These are phyloP conservation scores for zebrafish (Danio rerio) DNA, from an alignment of 2,113 vertebrate species.

Conservation along the genomic window DNA sequence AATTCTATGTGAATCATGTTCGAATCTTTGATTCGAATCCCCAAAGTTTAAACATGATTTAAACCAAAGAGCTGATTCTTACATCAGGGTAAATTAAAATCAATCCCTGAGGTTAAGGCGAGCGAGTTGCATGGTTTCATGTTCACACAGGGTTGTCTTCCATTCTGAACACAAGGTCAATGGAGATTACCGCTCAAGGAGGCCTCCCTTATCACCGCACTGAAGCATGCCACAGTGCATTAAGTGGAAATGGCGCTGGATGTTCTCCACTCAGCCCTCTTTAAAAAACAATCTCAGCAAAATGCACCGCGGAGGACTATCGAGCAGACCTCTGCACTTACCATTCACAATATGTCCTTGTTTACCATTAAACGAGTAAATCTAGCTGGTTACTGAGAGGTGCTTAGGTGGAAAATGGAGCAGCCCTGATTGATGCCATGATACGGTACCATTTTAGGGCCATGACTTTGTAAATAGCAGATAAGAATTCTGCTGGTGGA, in stretches of 20 bases:
- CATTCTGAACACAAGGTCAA: slow-evolving; percentile 45
- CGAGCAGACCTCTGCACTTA: slow-evolving; percentile 34
- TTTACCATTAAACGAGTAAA: slow-evolving; percentile 55
- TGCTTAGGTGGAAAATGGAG: slow-evolving; percentile 35
- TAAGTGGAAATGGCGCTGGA: slow-evolving; percentile 41
- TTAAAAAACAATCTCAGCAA: slow-evolving; percentile 44
- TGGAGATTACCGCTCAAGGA: slow-evolving; percentile 46
- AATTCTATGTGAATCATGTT: too few species aligned
- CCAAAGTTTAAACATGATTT: too few species aligned
- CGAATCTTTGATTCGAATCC: too few species aligned
- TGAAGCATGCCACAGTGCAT: slow-evolving; percentile 9
- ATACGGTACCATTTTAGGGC: slow-evolving; percentile 29
- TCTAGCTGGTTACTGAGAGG: slow-evolving; percentile 38
- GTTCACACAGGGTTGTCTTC: slow-evolving; percentile 33
- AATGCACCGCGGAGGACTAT: slow-evolving; percentile 34
- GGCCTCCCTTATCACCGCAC: slow-evolving; percentile 44
- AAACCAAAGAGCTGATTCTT: too few species aligned
- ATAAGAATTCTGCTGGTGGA: slow-evolving; percentile 46
- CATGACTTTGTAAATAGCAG: slow-evolving; percentile 42
- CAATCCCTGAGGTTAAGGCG: slow-evolving; percentile 38
- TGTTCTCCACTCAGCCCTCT: slow-evolving; percentile 48
- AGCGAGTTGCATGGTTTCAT: slow-evolving; percentile 3
- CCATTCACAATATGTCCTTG: slow-evolving; percentile 41
- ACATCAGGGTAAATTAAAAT: slow-evolving; percentile 51
- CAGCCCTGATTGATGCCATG: slow-evolving; percentile 4